phyloP scores from a whole-genome alignment of 2,113 vertebrate genomes.

The Aegotheles bennettii region DNA sequence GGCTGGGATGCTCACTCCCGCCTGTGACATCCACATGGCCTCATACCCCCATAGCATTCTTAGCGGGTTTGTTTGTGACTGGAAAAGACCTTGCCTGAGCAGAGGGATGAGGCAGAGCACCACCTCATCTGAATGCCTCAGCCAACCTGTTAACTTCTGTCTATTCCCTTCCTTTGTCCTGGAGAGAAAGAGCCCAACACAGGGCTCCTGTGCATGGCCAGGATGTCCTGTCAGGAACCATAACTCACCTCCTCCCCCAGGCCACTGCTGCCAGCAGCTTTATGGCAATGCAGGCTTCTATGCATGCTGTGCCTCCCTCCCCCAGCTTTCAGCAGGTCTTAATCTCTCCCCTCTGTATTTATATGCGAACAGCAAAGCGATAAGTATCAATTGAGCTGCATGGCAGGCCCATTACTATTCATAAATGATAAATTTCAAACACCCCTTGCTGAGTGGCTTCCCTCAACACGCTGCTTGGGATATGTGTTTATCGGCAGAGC shows the following conservation, averaged over 20 bases:
- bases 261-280: background rate
- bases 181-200: background rate
- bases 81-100: background rate
- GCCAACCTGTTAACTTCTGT: background rate
- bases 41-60: background rate
- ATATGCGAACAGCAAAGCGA: background rate
- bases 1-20: background rate
- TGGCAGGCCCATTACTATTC: constrained; percentile 21
- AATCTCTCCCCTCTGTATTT: constrained; percentile 17
- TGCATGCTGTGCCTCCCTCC: background rate
- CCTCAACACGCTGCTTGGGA: background rate
- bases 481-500: constrained; percentile 23
- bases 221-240: background rate
- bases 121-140: background rate
- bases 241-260: background rate
- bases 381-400: constrained; percentile 17
- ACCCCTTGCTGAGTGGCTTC: constrained; percentile 28
- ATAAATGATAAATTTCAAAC: constrained; percentile 31
- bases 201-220: background rate
- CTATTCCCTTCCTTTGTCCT: background rate
- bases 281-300: background rate
- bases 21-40: background rate
- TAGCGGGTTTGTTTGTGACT: background rate
- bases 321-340: background rate
- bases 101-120: background rate